phyloP scores from a whole-genome alignment of 2,797 vertebrate species.

The Propithecus perrieri region DNA sequence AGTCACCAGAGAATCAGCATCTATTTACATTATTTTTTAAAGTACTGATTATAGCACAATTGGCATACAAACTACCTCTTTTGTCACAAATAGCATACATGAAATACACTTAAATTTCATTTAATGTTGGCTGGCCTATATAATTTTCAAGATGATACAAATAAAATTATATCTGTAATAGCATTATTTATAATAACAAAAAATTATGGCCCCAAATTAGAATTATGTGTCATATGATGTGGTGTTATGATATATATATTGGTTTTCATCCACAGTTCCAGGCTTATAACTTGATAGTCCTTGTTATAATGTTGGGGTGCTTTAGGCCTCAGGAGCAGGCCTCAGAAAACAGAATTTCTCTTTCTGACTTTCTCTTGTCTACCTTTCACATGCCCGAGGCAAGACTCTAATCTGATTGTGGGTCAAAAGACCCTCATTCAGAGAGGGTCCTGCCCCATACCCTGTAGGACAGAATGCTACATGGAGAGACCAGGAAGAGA shows the following conservation, averaged over 20 bases:
- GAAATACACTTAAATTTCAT: constrained; percentile 26
- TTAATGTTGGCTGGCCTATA: constrained; percentile 27
- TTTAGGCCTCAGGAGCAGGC: too few species aligned
- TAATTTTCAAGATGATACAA: constrained; percentile 39
- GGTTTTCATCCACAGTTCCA: background rate
- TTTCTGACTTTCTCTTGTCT: too few species aligned
- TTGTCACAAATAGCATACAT: constrained; percentile 49
- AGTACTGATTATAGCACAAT: constrained; percentile 31
- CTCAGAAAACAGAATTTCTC: too few species aligned
- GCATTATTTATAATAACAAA: constrained; percentile 7
- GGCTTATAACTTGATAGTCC: background rate
- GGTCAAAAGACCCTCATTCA: background rate
- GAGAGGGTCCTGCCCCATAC: background rate
- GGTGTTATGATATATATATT: background rate
- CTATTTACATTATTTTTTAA: constrained; percentile 28
- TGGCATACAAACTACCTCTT: constrained; percentile 21
- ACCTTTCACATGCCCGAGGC: background rate
- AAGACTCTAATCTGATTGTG: background rate
- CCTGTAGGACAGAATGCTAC: background rate
- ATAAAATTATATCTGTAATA: constrained; percentile 29
- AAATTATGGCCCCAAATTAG: background rate
- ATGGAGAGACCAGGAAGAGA: background rate
- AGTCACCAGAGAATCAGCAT: constrained; percentile 15
- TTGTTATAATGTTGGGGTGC: too few species aligned
- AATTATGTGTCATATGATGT: background rate